Evolutionary conservation across 2,888 invertebrate genomes (phyloP).

Genomic region (Zele albiditarsus): DNA sequence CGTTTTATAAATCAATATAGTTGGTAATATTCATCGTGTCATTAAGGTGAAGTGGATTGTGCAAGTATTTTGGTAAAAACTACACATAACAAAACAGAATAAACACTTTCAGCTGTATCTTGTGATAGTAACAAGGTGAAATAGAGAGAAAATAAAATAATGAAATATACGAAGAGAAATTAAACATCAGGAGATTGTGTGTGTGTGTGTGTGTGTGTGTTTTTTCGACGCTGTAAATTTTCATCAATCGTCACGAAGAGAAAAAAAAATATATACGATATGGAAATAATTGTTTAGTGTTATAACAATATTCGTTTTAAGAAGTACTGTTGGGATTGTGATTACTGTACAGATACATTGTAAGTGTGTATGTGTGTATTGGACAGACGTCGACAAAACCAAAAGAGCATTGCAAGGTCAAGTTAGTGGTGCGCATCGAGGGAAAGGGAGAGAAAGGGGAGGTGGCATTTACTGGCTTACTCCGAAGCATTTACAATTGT

Average conservation of each 20-base stretch:
- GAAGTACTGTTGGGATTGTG: neutral
- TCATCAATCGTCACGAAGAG: neutral
- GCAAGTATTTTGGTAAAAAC: neutral
- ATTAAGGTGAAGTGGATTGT: constrained; percentile 28
- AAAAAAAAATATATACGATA: constrained; percentile 1
- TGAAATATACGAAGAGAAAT: neutral
- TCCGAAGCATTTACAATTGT: neutral
- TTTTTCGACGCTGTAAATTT: neutral
- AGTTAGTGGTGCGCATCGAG: constrained; percentile 18
- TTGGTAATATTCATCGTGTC: neutral
- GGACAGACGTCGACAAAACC: constrained; percentile 1
- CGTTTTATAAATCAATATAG: constrained; percentile 17
- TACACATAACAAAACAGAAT: neutral
- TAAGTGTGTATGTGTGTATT: neutral
- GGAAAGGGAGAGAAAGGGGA: neutral
- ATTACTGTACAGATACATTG: neutral
- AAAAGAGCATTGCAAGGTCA: constrained; percentile 26
- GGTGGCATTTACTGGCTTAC: neutral
- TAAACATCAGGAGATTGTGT: neutral
- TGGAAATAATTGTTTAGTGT: neutral
- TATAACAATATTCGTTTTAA: neutral
- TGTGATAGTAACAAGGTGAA: neutral
- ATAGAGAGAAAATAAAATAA: neutral
- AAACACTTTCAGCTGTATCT: neutral
- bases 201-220: too few species aligned